Conservation (phyloP, 1,140 invertebrate species). For the Formica exsecta region DNA sequence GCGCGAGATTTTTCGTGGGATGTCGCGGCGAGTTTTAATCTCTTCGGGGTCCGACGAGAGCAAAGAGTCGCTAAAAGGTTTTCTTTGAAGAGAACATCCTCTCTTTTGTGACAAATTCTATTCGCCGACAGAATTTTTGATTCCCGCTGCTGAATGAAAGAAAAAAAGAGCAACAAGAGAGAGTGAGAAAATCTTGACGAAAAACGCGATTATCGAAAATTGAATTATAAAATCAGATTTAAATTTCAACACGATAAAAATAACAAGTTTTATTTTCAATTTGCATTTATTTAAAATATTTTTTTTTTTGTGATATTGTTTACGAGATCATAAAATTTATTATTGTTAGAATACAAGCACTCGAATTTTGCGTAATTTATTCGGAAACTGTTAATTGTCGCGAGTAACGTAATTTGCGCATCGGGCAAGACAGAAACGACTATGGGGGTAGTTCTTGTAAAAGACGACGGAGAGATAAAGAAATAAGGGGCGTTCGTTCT, state of each 20-base stretch:
- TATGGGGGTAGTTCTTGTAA: background rate
- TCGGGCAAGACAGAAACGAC: background rate
- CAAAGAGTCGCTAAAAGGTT: background rate
- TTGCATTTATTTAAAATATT: no score
- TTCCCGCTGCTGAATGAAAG: background rate
- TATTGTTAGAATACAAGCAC: background rate
- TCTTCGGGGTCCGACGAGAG: slow-evolving; percentile 4
- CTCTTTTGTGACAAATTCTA: slow-evolving; percentile 22
- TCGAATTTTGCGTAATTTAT: background rate
- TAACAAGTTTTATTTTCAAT: no score
- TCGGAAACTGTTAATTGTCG: slow-evolving; percentile 22
- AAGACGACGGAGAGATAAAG: slow-evolving; percentile 37
- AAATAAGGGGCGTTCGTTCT: slow-evolving; percentile 43
- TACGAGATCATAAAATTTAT: background rate
- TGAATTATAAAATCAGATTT: background rate
- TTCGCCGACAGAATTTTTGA: slow-evolving; percentile 20
- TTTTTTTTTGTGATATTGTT: no score
- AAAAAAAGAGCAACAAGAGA: background rate
- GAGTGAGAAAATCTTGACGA: background rate
- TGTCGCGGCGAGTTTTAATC: slow-evolving; percentile 35
- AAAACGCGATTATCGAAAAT: background rate
- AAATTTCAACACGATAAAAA: background rate
- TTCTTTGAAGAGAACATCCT: slow-evolving; percentile 27
- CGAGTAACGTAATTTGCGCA: slow-evolving; percentile 9
- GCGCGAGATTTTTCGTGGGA: slow-evolving; percentile 53